A percentile compares a stretch with the other conserved stretches of the same genome.
These are phyloP conservation scores for Ascaphus truei DNA, from an alignment of 2,113 vertebrate genomes.

Conservation along the genomic window DNA sequence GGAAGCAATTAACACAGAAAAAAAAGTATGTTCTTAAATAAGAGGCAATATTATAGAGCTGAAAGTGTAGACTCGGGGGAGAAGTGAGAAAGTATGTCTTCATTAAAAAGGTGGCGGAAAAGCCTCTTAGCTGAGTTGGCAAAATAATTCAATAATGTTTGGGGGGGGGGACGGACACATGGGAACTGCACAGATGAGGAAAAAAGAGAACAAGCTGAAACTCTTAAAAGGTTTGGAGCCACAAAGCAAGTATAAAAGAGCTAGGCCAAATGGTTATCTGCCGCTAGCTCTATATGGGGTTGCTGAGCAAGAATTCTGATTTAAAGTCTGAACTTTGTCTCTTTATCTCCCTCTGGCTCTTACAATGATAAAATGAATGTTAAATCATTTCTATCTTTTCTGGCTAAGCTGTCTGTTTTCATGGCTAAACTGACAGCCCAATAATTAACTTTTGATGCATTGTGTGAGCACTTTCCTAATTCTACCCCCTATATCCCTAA, in stretches of 20 bases:
- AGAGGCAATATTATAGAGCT: not conserved
- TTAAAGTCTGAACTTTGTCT: too few species aligned
- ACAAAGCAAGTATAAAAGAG: not conserved
- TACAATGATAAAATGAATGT: too few species aligned
- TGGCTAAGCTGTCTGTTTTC: too few species aligned
- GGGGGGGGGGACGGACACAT: not conserved
- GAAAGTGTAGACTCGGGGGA: constrained; percentile 1
- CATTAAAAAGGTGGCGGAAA: not conserved
- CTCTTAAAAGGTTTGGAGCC: not conserved
- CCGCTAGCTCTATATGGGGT: too few species aligned
- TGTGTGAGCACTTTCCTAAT: too few species aligned
- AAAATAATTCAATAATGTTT: constrained; percentile 2
- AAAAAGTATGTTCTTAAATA: not conserved
- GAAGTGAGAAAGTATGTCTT: not conserved
- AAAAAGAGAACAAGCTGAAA: not conserved
- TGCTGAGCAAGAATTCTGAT: too few species aligned
- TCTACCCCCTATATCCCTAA: too few species aligned
- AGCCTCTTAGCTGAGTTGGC: constrained; percentile 4
- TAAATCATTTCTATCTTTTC: too few species aligned
- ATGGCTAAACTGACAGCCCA: too few species aligned
- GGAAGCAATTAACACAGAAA: not conserved
- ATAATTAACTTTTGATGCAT: too few species aligned
- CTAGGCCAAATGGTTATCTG: not conserved
- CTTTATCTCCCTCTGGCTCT: too few species aligned
- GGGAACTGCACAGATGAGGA: not conserved